Base-by-base conservation (phyloP, 53 echinoderm and acorn worm genomes). In the Echinarachnius parma region DNA sequence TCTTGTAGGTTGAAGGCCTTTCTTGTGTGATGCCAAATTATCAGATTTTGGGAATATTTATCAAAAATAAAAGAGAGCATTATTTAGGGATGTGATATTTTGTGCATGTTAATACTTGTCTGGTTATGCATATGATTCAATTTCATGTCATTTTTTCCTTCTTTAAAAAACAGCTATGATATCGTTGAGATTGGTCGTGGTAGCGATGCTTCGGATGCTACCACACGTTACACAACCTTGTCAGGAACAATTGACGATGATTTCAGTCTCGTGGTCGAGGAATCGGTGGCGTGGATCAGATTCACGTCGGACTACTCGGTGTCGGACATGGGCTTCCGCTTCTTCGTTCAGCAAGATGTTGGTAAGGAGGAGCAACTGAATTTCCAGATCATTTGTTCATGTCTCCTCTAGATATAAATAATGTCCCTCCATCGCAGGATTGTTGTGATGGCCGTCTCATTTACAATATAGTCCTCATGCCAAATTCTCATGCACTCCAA, bases 181-280 rank as follows among this genome's bases (percentile, higher is more conserved):
- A 62, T 72, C 28, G 42, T 92, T 25, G 79, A 78, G 35, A 60
- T 92, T 24, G 92, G 92, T 11, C 37, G 54, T 22, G 92, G 92
- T 13, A 35, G 31, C 15, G 79, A 81, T 53, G 49, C 66, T 1
- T 31, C 50, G 0, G 93, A 93, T 34, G 2, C 5, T 4, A 32
- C 80, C 16, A 77, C 89, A 18, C 35, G 72, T 18, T 61, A 82
- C 32, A 28, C 48, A 14, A 42, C 59, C 2, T 48, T 76, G 21
- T 66, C 86, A 22, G 93, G 93, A 28, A 59, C 78, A 20, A 50
- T 30, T 19, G 33, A 44, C 11, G 10, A 25, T 1, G 83, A 86
- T 2, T 42, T 59, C 35, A 32, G 83, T 28, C 34, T 89, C 22
- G 82, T 89, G 60, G 35, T 89, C 18, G 77, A 72, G 21, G 68